phyloP scores from a whole-genome alignment of 2,797 vertebrate genomes.

The Mustela erminea region DNA sequence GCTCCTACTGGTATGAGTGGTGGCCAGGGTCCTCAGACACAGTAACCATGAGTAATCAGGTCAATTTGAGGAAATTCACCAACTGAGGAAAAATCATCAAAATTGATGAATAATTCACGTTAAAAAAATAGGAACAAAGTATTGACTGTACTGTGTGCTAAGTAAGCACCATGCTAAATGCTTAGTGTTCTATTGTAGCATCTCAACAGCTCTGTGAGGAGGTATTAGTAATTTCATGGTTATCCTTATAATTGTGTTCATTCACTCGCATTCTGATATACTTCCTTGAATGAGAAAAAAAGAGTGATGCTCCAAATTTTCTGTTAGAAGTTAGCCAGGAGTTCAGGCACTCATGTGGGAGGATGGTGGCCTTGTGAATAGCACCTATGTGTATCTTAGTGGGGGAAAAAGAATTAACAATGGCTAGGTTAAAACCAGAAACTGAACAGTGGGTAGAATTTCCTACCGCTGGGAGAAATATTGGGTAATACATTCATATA shows the following conservation, averaged over 20 bases:
- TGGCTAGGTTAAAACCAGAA: neutral
- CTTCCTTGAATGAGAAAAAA: neutral
- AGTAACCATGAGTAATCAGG: neutral
- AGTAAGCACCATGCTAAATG: neutral
- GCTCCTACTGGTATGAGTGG: neutral
- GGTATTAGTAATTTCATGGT: neutral
- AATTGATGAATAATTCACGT: slow-evolving; percentile 30
- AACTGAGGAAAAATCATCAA: neutral
- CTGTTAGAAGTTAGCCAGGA: neutral
- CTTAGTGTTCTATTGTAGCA: neutral
- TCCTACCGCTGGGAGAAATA: neutral
- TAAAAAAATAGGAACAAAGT: slow-evolving; percentile 16
- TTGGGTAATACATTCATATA: neutral
- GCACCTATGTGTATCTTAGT: neutral
- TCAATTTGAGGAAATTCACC: neutral
- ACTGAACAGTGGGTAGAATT: neutral
- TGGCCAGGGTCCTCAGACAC: neutral
- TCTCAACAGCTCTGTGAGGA: neutral
- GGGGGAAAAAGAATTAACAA: neutral
- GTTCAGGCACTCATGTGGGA: neutral
- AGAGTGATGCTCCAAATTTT: neutral
- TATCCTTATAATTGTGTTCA: neutral
- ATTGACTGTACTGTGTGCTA: neutral
- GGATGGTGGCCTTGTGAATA: neutral
- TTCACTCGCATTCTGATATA: neutral